These are phyloP conservation scores for Euphydryas editha DNA, from an alignment of 2,888 invertebrate genomes.

Conservation along the genomic window DNA sequence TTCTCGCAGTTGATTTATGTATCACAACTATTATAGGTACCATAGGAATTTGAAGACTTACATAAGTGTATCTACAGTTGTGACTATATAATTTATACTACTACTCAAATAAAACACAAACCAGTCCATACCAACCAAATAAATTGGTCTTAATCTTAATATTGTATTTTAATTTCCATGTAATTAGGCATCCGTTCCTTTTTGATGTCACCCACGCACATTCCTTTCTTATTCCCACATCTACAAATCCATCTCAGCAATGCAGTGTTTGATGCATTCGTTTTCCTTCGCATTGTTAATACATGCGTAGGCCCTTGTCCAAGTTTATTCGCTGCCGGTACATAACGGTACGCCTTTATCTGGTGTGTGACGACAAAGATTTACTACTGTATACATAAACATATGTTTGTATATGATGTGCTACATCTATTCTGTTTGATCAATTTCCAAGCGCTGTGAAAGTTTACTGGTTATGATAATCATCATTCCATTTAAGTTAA, in stretches of 20 bases:
- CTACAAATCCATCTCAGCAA: conserved; percentile 49
- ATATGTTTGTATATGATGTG: conserved; percentile 58
- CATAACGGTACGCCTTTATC: conserved; percentile 64
- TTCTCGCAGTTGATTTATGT: conserved; percentile 37
- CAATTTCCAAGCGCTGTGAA: conserved; percentile 53
- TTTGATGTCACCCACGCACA: conserved; percentile 59
- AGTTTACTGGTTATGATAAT: conserved; percentile 47
- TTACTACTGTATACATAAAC: conserved; percentile 49
- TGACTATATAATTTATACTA: neutral
- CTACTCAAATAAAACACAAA: no score
- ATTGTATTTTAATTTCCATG: conserved; percentile 10
- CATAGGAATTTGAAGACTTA: neutral
- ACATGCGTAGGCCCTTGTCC: conserved; percentile 45
- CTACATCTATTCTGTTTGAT: conserved; percentile 59
- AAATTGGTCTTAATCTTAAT: neutral
- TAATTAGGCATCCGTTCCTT: conserved; percentile 10
- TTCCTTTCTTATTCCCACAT: conserved; percentile 60
- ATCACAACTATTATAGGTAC: conserved; percentile 1
- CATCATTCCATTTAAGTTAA: conserved; percentile 12
- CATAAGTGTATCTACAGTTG: conserved; percentile 4
- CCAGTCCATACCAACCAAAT: no score
- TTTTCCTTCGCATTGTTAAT: conserved; percentile 46
- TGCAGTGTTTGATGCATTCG: conserved; percentile 36
- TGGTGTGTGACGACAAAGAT: conserved; percentile 61
- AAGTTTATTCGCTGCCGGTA: conserved; percentile 50